Evolutionary conservation across 2,888 invertebrate species (phyloP).

Genomic region (Fragum whitleyi): DNA sequence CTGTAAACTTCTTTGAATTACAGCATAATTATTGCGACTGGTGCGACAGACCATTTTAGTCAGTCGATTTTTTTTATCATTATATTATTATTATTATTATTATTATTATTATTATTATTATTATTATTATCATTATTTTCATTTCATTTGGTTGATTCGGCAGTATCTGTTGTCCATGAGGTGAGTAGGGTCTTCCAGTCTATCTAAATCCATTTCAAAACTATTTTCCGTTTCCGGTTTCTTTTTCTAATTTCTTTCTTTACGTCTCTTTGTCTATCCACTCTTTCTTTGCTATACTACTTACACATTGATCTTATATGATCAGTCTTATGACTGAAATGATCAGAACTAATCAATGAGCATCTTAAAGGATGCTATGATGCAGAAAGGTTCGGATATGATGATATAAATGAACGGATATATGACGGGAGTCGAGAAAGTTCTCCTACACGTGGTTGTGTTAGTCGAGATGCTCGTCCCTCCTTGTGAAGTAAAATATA

Average conservation of each 20-base stretch:
- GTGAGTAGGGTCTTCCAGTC: no score
- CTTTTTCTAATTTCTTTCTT: not conserved
- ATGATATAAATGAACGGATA: conserved; percentile 9
- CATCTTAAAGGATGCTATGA: conserved; percentile 6
- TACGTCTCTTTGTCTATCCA: not conserved
- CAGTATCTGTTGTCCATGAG: no score
- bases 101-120: no score
- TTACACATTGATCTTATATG: conserved; percentile 35
- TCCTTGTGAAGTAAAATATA: not conserved
- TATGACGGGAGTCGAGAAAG: not conserved
- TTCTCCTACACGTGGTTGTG: not conserved
- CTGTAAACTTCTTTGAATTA: no score
- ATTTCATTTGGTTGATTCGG: no score
- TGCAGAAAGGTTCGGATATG: conserved; percentile 8
- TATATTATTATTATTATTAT: no score
- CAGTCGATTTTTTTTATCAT: no score
- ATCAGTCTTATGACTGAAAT: conserved; percentile 27
- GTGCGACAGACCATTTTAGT: no score
- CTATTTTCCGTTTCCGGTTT: not conserved
- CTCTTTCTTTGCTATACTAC: not conserved
- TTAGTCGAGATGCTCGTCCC: conserved; percentile 1
- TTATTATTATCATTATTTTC: no score
- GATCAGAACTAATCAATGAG: conserved; percentile 20
- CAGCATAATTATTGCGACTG: no score
- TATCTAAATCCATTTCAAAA: not conserved